These are phyloP conservation scores for Caenorhabditis sp. DNA, from an alignment of 2,888 invertebrate species.

Conservation along the genomic window DNA sequence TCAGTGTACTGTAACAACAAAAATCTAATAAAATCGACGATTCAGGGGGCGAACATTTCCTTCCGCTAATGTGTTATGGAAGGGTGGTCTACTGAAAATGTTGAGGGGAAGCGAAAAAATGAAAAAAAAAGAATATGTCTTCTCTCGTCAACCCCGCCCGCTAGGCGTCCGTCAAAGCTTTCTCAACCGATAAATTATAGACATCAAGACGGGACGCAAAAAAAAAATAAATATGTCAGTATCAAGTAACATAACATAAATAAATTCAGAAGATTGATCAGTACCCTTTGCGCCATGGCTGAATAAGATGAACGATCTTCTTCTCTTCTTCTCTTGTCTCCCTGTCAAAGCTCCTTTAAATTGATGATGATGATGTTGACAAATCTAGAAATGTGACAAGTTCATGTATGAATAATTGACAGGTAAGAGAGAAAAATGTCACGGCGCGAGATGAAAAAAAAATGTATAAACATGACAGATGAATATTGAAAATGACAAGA, in stretches of 20 bases:
- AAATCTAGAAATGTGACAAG: too few species aligned
- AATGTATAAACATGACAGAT: slow-evolving; percentile 39
- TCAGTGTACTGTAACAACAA: slow-evolving; percentile 47
- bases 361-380: not conserved
- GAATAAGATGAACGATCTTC: slow-evolving; percentile 46
- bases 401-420: not conserved
- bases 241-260: not conserved
- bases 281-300: slow-evolving; percentile 47
- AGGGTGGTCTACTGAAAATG: not conserved
- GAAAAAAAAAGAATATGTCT: not conserved
- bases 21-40: too few species aligned
- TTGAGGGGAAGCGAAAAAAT: not conserved
- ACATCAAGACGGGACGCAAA: slow-evolving; percentile 5
- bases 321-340: not conserved
- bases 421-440: slow-evolving; percentile 4
- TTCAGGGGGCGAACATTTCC: too few species aligned
- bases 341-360: not conserved
- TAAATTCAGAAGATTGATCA: slow-evolving; percentile 7
- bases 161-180: not conserved
- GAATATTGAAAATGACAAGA: slow-evolving; percentile 48
- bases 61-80: too few species aligned
- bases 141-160: slow-evolving; percentile 1
- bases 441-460: slow-evolving; percentile 1
- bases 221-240: slow-evolving; percentile 33
- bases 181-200: slow-evolving; percentile 45